phyloP scores from a whole-genome alignment of 2,888 invertebrate species.

The Frankliniella fusca region DNA sequence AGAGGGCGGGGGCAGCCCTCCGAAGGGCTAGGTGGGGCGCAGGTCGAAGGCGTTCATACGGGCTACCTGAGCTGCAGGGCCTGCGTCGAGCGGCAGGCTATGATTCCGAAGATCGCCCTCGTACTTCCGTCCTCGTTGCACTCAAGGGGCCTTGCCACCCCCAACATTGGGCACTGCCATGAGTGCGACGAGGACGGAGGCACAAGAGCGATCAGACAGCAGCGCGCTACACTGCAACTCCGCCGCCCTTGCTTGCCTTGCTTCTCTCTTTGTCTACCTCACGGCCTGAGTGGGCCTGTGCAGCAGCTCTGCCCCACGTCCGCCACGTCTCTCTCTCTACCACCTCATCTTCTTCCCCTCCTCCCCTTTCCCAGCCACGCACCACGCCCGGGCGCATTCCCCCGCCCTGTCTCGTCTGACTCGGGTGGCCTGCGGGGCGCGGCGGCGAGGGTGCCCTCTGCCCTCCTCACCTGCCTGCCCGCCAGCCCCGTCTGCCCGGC shows the following conservation, averaged over 20 bases:
- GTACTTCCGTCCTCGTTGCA: too few relatives aligned
- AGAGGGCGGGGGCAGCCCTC: too few relatives aligned
- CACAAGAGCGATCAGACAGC: too few relatives aligned
- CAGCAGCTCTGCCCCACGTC: neutral
- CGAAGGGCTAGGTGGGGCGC: neutral
- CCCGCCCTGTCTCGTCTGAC: neutral
- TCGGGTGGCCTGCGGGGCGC: too few relatives aligned
- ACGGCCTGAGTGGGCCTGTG: neutral
- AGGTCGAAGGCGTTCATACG: neutral
- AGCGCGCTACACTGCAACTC: too few relatives aligned
- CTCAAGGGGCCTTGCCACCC: too few relatives aligned
- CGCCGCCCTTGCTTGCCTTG: neutral
- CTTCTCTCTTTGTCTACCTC: neutral
- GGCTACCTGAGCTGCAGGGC: too few relatives aligned
- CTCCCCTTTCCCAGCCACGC: neutral
- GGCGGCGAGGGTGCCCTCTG: neutral
- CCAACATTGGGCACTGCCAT: too few relatives aligned
- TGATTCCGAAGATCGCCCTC: too few relatives aligned
- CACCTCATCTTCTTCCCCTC: neutral
- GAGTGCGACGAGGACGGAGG: too few relatives aligned
- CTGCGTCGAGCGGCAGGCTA: too few relatives aligned
- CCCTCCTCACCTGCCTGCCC: neutral
- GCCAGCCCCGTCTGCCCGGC: slow-evolving; percentile 4
- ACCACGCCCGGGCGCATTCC: slow-evolving; percentile 9
- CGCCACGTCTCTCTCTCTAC: neutral